Percentiles rank a stretch among this genome's conserved stretches.
phyloP scores from a whole-genome alignment of 2,113 vertebrate genomes.

The Enhydra lutris region DNA sequence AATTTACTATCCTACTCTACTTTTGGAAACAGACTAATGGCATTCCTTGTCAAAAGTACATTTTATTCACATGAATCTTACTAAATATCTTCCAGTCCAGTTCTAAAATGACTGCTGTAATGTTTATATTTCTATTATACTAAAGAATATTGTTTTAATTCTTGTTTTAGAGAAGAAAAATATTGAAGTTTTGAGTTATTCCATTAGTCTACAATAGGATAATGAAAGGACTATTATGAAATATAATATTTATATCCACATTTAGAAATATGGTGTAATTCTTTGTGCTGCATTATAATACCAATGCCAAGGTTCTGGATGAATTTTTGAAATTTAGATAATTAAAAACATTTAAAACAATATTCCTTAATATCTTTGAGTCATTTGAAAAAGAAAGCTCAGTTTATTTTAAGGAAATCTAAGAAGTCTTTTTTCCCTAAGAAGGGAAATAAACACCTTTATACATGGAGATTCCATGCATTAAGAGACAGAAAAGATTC shows the following conservation, averaged over 20 bases:
- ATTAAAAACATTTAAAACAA: not conserved
- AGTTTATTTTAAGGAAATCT: not conserved
- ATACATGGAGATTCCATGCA: not conserved
- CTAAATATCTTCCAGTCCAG: not conserved
- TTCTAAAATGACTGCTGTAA: not conserved
- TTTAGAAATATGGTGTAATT: not conserved
- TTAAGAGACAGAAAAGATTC: not conserved
- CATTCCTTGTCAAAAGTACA: not conserved
- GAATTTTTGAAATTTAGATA: not conserved
- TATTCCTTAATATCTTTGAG: not conserved
- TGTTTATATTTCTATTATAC: not conserved
- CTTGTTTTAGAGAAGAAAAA: not conserved
- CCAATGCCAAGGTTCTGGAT: not conserved
- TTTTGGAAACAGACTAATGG: not conserved
- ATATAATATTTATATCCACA: conserved; percentile 5
- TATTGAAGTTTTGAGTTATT: not conserved
- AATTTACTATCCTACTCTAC: not conserved
- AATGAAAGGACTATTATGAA: not conserved
- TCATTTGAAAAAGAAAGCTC: not conserved
- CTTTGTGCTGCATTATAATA: not conserved
- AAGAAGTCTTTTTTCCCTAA: not conserved
- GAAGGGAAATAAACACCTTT: not conserved
- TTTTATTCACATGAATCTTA: not conserved
- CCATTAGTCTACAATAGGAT: not conserved
- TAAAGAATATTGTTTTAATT: not conserved